Percentiles rank a stretch among this genome's conserved stretches.
Conservation (phyloP, 2,797 vertebrate species). For the Chrysocyon brachyurus region DNA sequence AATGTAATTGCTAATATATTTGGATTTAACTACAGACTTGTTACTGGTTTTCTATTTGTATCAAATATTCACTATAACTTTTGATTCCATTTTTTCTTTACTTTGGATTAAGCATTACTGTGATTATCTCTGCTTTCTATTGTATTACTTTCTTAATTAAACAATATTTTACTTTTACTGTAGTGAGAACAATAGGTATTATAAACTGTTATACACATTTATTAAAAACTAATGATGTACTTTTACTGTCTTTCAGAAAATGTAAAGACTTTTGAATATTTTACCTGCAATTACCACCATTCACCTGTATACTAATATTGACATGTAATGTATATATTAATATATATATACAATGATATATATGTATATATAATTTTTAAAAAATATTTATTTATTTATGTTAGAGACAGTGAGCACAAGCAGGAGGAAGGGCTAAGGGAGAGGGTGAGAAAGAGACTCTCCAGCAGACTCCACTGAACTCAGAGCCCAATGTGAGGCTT, state of each 20-base stretch:
- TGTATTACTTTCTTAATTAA: background rate
- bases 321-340: background rate
- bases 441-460: background rate
- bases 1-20: background rate
- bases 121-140: background rate
- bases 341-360: background rate
- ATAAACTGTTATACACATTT: background rate
- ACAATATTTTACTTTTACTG: background rate
- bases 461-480: background rate
- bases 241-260: background rate
- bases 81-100: background rate
- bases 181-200: background rate
- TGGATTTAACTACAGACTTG: background rate
- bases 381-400: background rate
- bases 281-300: background rate
- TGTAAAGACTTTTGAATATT: constrained; percentile 1
- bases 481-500: background rate
- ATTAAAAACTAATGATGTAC: background rate
- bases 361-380: background rate
- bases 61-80: background rate
- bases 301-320: background rate
- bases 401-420: background rate
- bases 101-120: background rate
- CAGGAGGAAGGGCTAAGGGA: background rate
- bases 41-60: background rate